A percentile compares a stretch with the other conserved stretches of the same genome.
Evolutionary conservation across 2,797 vertebrate species (phyloP).

Genomic region (Lacerta viridis): DNA sequence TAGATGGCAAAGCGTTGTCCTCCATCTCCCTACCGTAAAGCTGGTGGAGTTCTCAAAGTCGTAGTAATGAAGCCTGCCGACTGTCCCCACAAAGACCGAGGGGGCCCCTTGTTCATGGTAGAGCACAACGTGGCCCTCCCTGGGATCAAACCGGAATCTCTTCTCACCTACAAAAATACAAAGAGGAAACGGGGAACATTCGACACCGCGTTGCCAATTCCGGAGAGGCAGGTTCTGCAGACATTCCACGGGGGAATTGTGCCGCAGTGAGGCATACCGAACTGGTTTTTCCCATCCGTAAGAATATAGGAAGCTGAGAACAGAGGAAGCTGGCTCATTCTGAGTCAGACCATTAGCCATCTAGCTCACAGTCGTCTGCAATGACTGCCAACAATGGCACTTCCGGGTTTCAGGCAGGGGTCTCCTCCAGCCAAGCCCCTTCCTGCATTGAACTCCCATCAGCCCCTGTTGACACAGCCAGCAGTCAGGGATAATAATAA

Average conservation of each 20-base stretch:
- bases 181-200: background rate
- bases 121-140: constrained; percentile 76
- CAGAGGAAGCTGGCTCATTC: too few relatives aligned
- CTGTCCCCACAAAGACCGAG: constrained; percentile 75
- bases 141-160: constrained; percentile 61
- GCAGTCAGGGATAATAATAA: too few relatives aligned
- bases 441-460: too few relatives aligned
- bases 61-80: constrained; percentile 74
- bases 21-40: constrained; percentile 55
- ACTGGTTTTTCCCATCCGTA: too few relatives aligned
- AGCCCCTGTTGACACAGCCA: too few relatives aligned
- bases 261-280: background rate
- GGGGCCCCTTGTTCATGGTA: constrained; percentile 74
- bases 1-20: too few relatives aligned
- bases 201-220: rapidly evolving
- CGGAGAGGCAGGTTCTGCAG: background rate
- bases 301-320: too few relatives aligned
- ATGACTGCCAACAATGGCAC: too few relatives aligned
- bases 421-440: too few relatives aligned
- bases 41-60: constrained; percentile 63
- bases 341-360: too few relatives aligned
- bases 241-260: background rate
- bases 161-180: constrained; percentile 67
- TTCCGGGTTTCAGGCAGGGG: too few relatives aligned
- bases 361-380: too few relatives aligned